These are phyloP conservation scores for Sander vitreus DNA, from an alignment of 2,113 vertebrate genomes.

Conservation along the genomic window DNA sequence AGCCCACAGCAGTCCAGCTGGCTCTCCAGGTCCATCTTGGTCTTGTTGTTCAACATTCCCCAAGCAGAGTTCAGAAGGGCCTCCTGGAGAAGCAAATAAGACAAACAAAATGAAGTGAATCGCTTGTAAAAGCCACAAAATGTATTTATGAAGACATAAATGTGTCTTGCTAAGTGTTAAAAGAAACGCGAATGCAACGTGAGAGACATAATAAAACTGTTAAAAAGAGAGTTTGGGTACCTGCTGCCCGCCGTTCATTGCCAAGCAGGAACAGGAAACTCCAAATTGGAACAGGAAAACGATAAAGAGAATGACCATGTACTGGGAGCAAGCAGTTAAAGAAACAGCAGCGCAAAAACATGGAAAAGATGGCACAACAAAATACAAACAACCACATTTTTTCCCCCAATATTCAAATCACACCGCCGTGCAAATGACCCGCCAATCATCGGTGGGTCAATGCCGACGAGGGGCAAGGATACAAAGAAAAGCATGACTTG, in stretches of 20 bases:
- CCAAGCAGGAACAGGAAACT: constrained; percentile 93
- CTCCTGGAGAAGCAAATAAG: constrained; percentile 76
- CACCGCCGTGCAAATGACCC: fast-evolving
- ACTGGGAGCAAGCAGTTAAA: constrained; percentile 84
- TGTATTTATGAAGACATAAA: not conserved
- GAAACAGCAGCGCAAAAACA: constrained; percentile 38
- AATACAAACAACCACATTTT: not conserved
- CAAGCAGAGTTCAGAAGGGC: constrained; percentile 87
- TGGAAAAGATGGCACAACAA: not conserved
- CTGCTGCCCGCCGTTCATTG: constrained; percentile 89
- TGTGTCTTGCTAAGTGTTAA: not conserved
- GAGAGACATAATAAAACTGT: not conserved
- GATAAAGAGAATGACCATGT: constrained; percentile 94
- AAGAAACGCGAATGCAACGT: not conserved
- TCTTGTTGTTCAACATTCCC: constrained; percentile 82
- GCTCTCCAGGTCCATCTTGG: constrained; percentile 84
- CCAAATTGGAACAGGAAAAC: constrained; percentile 94
- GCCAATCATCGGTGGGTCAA: not conserved
- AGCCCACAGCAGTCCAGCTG: constrained; percentile 91
- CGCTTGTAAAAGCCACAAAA: not conserved
- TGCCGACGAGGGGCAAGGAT: constrained; percentile 82
- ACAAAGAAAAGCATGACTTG: constrained; percentile 97
- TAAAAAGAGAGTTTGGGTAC: constrained; percentile 70
- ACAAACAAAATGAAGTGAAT: not conserved
- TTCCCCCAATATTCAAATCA: not conserved